These are phyloP conservation scores for Pseudoatta argentina DNA, from an alignment of 1,140 invertebrate species.

Conservation along the genomic window DNA sequence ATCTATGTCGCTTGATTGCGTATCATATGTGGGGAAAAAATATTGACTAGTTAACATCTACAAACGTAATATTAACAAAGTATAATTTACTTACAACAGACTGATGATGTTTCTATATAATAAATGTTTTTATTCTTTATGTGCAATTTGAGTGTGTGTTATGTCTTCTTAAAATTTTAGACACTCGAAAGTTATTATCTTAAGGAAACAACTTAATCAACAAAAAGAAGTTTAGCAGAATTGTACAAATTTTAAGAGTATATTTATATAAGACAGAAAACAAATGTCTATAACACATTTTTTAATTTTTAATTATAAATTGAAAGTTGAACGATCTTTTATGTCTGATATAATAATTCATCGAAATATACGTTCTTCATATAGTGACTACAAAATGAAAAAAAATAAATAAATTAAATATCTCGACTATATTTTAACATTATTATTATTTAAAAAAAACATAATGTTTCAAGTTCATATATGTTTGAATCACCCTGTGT, in stretches of 20 bases:
- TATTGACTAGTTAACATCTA: background rate
- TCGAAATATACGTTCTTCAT: background rate
- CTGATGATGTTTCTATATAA: background rate
- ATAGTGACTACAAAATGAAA: background rate
- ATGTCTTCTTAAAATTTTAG: background rate
- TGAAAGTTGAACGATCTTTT: background rate
- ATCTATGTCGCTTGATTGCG: slow-evolving; percentile 5
- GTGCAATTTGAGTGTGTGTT: background rate
- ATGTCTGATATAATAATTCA: background rate
- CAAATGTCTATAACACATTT: background rate
- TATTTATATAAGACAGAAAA: background rate
- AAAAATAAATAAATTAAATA: background rate
- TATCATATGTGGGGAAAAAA: background rate
- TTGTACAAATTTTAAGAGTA: slow-evolving; percentile 2
- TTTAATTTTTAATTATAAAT: slow-evolving; percentile 9
- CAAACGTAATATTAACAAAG: background rate
- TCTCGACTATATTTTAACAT: background rate
- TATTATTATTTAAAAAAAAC: background rate
- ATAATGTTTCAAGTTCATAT: background rate
- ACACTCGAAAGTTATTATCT: slow-evolving; percentile 5
- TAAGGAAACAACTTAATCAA: background rate
- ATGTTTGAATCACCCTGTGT: slow-evolving; percentile 33
- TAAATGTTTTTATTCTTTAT: background rate
- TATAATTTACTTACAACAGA: background rate
- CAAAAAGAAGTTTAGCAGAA: background rate